Evolutionary conservation across 2,797 vertebrate genomes (phyloP), one percentile per base, ranked within the genome.

Genomic region (Peromyscus melanophrys): DNA sequence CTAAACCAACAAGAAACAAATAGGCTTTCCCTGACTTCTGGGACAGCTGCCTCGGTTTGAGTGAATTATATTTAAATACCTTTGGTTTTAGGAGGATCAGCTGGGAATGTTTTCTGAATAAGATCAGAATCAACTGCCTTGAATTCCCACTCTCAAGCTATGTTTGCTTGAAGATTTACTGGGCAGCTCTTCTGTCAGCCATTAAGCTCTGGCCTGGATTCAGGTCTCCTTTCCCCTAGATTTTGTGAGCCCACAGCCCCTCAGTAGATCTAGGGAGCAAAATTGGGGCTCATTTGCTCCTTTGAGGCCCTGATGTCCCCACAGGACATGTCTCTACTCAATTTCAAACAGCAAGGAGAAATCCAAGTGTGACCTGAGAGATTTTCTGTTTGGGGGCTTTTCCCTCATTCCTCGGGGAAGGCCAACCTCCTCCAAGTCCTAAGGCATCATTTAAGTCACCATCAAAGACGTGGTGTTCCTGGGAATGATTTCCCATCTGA

Each of bases 41-140:
- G 90, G 85, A 90, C 93, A 96, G 87, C 92, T 97, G 94, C 87
- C 89, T 97, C 46, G 11, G 57, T 94, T 97, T 16, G 52, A 96
- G 27, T 95, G 93, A 96, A 96, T 98, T 92, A 90, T 96, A 94
- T 95, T 98, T 95, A 95, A 97, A 97, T 96, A 96, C 95, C 65
- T 96, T 85, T 4, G 78, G 92, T 86, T 95, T 98, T 89, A 97
- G 84, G 73, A 88, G 87, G 92, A 97, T 97, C 90, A 92, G 83
- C 89, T 95, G 27, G 94, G 96, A 97, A 96, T 95, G 84, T 95
- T 93, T 97, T 97, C 81, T 94, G 94, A 97, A 97, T 77, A 52
- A 89, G 34, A 95, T 97, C 89, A 93, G 94, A 96, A 94, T 85
- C 81, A 92, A 80, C 71, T 95, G 96, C 67, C 83, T 84, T 81